Evolutionary conservation across 2,113 vertebrate species (phyloP).

Genomic region (Phainopepla nitens): DNA sequence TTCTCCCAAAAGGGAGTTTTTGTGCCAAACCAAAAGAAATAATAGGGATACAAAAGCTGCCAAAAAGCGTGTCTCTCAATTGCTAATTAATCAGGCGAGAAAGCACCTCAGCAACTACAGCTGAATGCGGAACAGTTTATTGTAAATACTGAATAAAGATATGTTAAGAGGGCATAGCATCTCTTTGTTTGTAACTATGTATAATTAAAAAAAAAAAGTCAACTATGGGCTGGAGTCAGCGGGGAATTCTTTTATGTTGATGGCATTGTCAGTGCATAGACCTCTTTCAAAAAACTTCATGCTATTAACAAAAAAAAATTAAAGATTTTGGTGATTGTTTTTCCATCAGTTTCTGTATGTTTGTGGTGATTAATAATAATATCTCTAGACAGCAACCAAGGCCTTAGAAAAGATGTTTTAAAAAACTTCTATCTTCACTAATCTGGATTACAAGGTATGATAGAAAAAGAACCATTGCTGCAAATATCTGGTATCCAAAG

Average conservation of each 20-base stretch:
- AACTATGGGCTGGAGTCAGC: not conserved
- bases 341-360: not conserved
- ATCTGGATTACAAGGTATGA: slow-evolving; percentile 18
- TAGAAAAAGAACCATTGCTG: not conserved
- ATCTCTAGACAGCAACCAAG: not conserved
- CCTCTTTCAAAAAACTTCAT: slow-evolving; percentile 1
- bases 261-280: not conserved
- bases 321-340: not conserved
- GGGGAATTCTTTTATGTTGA: not conserved
- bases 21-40: slow-evolving; percentile 70
- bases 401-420: not conserved
- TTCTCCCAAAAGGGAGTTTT: slow-evolving; percentile 65
- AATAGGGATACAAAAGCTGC: slow-evolving; percentile 74
- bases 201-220: not conserved
- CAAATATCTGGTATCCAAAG: slow-evolving; percentile 39
- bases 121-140: slow-evolving; percentile 35
- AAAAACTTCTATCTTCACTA: not conserved
- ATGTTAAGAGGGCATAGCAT: slow-evolving; percentile 9
- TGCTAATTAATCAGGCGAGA: slow-evolving; percentile 76
- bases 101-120: slow-evolving; percentile 53
- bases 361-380: not conserved
- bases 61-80: slow-evolving; percentile 73
- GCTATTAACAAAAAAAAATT: not conserved
- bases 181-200: slow-evolving; percentile 10
- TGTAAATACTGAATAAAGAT: slow-evolving; percentile 63